phyloP scores from a whole-genome alignment of 2,888 invertebrate genomes.

The Heliconius hortense region DNA sequence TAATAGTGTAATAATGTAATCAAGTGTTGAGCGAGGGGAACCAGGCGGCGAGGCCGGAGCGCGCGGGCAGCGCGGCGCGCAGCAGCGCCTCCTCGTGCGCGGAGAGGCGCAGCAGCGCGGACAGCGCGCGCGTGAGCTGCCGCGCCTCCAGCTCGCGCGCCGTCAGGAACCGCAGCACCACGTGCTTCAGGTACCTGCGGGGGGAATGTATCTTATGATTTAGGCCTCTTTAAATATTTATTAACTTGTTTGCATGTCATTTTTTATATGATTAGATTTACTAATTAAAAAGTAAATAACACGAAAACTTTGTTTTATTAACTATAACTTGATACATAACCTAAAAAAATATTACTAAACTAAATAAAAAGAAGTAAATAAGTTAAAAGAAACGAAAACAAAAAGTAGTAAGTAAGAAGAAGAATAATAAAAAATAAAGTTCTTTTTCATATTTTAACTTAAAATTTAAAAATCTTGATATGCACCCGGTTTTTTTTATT shows the following conservation, averaged over 20 bases:
- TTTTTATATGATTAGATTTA: neutral
- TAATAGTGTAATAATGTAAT: too few species aligned
- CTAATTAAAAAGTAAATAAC: too few species aligned
- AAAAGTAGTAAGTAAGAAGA: too few species aligned
- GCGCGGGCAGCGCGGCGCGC: slow-evolving; percentile 86
- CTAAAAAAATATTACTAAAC: too few species aligned
- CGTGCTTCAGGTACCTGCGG: slow-evolving; percentile 93
- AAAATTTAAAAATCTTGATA: too few species aligned
- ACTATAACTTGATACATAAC: too few species aligned
- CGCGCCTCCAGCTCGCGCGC: slow-evolving; percentile 93
- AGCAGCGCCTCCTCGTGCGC: slow-evolving; percentile 93
- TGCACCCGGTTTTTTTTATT: too few species aligned
- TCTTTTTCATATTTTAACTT: too few species aligned
- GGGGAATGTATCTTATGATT: neutral
- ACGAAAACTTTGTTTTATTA: too few species aligned
- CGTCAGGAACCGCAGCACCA: slow-evolving; percentile 95
- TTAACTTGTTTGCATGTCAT: neutral
- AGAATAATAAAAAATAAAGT: too few species aligned
- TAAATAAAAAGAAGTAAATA: too few species aligned
- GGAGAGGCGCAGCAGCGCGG: slow-evolving; percentile 90
- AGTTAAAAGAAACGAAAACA: too few species aligned
- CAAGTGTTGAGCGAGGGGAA: slow-evolving; percentile 64
- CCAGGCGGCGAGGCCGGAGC: slow-evolving; percentile 65
- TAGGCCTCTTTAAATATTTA: neutral
- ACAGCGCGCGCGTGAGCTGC: slow-evolving; percentile 93